Base-by-base conservation (phyloP, 2,888 invertebrate genomes). In the Leptopilina syphax region DNA sequence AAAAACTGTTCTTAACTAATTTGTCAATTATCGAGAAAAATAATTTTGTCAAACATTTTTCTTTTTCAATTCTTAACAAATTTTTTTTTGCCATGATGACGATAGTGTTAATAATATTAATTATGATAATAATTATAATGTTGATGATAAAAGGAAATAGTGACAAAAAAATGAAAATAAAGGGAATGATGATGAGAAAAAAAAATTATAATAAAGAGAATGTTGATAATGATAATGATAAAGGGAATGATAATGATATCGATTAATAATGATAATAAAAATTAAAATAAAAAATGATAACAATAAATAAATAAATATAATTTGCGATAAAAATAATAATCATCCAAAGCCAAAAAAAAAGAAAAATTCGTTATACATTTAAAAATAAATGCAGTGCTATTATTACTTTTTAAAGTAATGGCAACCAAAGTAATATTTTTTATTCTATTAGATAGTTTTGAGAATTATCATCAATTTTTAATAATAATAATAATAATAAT, bases 61-160 rank as follows among this genome's bases (percentile, higher is more conserved):
- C 18, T 18, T 73, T 34, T 57, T n/a, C 8, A 34, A 73, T 34
- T 18, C 27, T 70, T 73, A 54, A 5, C 60, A n/a, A n/a, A n/a
- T 73, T 54, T 27, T 73, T 27, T 12, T 73, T 73, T 73, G 34
- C 18, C n/a, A 57, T 57, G 57, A 27, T 54, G 60, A 57, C 57
- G 57, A 54, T 27, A n/a, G 50, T 68, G 54, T 60, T 65, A 57
- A 68, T 80, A 79, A 68, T 76, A 70, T 57, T 80, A 18, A 18
- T 18, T 18, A 18, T 18, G 18, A 18, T 18, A 18, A 18, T 18
- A 18, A 18, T 18, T 18, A 18, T 18, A 18, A 18, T 18, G 18
- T 18, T 18, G 3, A 79, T 77, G 68, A 76, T 77, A 80, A 77
- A 34, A 34, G 34, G 34, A 34, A 34, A 24, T 63, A 24, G 2